Evolutionary conservation across 1,140 invertebrate species (phyloP), one percentile per base, ranked within the genome.

Genomic region (Alviniconcha marisindica): DNA sequence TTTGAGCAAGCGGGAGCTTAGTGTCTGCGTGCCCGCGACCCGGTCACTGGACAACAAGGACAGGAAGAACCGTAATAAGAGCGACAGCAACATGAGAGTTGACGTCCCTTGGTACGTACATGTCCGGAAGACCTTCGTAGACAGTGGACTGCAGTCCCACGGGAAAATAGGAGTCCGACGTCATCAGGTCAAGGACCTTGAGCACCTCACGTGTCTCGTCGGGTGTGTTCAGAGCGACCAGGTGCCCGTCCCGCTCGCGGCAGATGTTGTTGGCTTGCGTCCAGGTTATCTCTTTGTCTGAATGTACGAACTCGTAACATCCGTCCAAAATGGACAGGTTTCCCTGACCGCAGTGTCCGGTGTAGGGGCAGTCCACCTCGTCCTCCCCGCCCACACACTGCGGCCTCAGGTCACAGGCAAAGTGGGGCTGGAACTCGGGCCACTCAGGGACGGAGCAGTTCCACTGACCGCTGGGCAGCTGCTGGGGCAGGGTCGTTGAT

Each of bases 341-440:
- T 2, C 48, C 48, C 7, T 38, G 77, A 31, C 24, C 54, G 28
- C 77, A 78, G 33, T n/a, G 51, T n/a, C n/a, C n/a, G 33, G 51
- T 78, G 77, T 78, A 78, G 42, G 48, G 48, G 40, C 77, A 78
- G 7, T 21, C 31, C 1, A 4, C 31, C 54, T 78, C 77, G 51
- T 78, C 77, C 54, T 78, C 77, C 31, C 77, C 54, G 21, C 54
- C 77, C 2, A 38, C 31, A 38, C 77, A 78, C 12, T 78, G 31
- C 31, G 77, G 38, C 48, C 18, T 1, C 51, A 78, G 77, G 77
- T 78, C 38, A 28, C 77, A 78, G 1, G 31, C 24, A 18, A 78
- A 60, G 77, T 78, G 77, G 21, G 36, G 24, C 36, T 56, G 51
- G 33, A 78, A 63, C 31, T 78, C 77, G 10, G 77, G 31, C 77